Evolutionary conservation across 2,113 vertebrate genomes (phyloP).

Genomic region (Phalacrocorax carbo): DNA sequence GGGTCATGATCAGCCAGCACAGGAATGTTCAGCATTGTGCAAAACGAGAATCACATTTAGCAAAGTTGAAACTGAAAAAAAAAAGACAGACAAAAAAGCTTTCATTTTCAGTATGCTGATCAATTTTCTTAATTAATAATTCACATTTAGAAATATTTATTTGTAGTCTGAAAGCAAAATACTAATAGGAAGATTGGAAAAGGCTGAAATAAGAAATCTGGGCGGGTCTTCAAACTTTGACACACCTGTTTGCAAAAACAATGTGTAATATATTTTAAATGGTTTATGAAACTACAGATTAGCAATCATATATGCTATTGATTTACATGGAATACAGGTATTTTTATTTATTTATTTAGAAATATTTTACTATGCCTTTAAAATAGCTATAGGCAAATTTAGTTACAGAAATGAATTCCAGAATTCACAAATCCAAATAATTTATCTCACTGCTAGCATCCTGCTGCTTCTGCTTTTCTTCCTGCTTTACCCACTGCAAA

Average conservation of each 20-base stretch:
- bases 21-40: constrained; percentile 22
- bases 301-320: neutral
- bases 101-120: neutral
- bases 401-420: neutral
- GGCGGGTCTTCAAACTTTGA: neutral
- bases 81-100: neutral
- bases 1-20: constrained; percentile 10
- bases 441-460: neutral
- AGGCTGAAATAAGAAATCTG: neutral
- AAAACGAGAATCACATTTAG: neutral
- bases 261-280: neutral
- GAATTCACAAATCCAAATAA: neutral
- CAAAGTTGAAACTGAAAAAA: neutral
- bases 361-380: neutral
- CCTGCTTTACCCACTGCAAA: neutral
- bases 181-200: neutral
- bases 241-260: neutral
- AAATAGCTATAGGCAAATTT: neutral
- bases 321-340: neutral
- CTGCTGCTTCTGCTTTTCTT: neutral
- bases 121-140: neutral
- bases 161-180: neutral
- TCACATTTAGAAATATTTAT: neutral
- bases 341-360: neutral
- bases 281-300: neutral